These are phyloP conservation scores for Morpho helenor DNA, from an alignment of 2,888 invertebrate genomes.

Conservation along the genomic window DNA sequence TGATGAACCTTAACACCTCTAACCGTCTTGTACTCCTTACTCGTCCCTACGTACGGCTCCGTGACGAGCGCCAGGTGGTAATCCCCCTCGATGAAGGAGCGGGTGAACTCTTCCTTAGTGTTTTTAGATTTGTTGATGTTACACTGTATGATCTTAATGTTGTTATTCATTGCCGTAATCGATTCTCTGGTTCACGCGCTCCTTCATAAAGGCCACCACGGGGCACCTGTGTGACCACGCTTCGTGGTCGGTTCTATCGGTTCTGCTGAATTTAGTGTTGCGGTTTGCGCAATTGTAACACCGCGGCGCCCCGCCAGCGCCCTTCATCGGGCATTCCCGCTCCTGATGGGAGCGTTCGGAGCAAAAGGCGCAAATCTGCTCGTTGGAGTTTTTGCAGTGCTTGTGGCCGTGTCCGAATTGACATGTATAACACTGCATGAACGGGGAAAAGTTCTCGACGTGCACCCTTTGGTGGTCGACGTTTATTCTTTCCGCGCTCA, in stretches of 20 bases:
- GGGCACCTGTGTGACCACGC: not conserved
- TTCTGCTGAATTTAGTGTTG: not conserved
- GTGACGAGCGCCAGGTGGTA: too few relatives aligned
- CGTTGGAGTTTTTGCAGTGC: not conserved
- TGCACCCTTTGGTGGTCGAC: conserved; percentile 12
- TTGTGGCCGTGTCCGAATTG: conserved; percentile 12
- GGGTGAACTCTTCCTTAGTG: too few relatives aligned
- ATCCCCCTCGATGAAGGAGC: too few relatives aligned
- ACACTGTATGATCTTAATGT: too few relatives aligned
- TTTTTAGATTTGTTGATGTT: too few relatives aligned
- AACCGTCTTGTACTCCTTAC: too few relatives aligned
- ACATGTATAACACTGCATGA: conserved; percentile 13
- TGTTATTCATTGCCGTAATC: too few relatives aligned
- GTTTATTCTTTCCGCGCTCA: not conserved
- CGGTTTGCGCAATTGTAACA: not conserved
- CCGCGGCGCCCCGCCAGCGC: too few relatives aligned
- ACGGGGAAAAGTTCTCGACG: conserved; percentile 5
- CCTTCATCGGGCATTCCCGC: not conserved
- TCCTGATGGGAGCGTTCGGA: not conserved
- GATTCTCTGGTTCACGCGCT: not conserved
- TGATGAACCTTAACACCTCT: too few relatives aligned
- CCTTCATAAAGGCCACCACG: not conserved
- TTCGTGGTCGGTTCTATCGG: not conserved
- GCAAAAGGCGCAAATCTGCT: not conserved
- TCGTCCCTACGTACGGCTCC: too few relatives aligned